Conservation (phyloP, 2,888 invertebrate genomes). For the Willowsia nigromaculata region DNA sequence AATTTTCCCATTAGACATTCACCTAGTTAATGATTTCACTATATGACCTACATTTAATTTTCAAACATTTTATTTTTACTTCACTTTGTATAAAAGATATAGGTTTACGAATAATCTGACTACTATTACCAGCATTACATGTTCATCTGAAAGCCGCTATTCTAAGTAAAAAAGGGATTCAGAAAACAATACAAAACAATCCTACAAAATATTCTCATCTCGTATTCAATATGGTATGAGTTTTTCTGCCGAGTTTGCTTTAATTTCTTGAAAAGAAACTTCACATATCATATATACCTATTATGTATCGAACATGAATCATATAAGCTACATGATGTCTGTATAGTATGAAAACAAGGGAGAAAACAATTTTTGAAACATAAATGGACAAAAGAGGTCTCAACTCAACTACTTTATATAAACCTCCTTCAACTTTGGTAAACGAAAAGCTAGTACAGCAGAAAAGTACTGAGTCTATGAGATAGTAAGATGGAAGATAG, state of each 20-base stretch:
- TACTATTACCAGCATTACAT: not conserved
- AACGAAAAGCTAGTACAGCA: not conserved
- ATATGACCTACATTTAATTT: conserved; percentile 30
- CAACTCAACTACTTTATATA: not conserved
- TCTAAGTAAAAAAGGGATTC: conserved; percentile 26
- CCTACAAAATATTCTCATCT: conserved; percentile 27
- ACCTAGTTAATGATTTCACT: not conserved
- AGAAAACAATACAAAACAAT: conserved; percentile 28
- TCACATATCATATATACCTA: not conserved
- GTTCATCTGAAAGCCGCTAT: no score
- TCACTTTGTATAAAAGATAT: not conserved
- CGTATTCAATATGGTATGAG: conserved; percentile 4
- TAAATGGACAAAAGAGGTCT: not conserved
- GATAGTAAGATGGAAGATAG: not conserved
- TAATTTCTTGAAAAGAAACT: conserved; percentile 48
- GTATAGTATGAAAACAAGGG: not conserved
- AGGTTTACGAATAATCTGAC: not conserved
- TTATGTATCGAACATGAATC: conserved; percentile 19
- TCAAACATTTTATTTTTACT: not conserved
- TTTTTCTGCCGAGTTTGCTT: conserved; percentile 54
- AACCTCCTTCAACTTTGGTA: not conserved
- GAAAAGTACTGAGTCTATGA: not conserved
- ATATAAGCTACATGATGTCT: no score
- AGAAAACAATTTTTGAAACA: conserved; percentile 51
- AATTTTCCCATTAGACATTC: not conserved